phyloP scores from a whole-genome alignment of 1,140 invertebrate genomes.

The Eufriesea mexicana region DNA sequence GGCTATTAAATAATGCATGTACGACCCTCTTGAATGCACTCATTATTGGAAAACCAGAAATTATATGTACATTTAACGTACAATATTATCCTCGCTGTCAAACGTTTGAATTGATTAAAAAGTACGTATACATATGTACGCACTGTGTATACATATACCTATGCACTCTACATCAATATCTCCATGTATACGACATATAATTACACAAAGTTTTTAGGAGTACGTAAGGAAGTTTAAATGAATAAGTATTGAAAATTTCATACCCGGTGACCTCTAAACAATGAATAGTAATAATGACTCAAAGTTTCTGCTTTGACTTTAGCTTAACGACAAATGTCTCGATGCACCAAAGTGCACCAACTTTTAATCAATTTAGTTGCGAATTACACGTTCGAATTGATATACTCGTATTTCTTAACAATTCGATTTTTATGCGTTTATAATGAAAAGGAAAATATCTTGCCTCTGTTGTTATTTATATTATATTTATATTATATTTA shows the following conservation, averaged over 20 bases:
- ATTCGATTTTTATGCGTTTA: no score
- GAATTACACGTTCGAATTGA: not conserved
- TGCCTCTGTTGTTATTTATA: no score
- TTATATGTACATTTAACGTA: not conserved
- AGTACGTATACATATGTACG: no score
- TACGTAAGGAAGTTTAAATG: not conserved
- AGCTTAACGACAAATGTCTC: not conserved
- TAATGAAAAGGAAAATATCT: no score
- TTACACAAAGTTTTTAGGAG: not conserved
- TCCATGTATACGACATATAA: no score
- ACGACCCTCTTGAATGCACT: not conserved
- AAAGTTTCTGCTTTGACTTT: constrained; percentile 6
- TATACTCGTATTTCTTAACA: not conserved
- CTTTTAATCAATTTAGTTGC: not conserved
- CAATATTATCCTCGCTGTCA: not conserved
- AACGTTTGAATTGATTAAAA: not conserved
- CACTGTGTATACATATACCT: no score
- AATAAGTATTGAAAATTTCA: not conserved
- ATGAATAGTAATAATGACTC: not conserved
- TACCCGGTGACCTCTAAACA: not conserved
- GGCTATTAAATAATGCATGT: not conserved
- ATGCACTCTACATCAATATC: no score
- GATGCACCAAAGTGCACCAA: not conserved
- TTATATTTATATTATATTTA: no score
- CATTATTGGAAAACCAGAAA: not conserved